Base-by-base conservation (phyloP, 2,113 vertebrate species). In the Hepsetus odoe region DNA sequence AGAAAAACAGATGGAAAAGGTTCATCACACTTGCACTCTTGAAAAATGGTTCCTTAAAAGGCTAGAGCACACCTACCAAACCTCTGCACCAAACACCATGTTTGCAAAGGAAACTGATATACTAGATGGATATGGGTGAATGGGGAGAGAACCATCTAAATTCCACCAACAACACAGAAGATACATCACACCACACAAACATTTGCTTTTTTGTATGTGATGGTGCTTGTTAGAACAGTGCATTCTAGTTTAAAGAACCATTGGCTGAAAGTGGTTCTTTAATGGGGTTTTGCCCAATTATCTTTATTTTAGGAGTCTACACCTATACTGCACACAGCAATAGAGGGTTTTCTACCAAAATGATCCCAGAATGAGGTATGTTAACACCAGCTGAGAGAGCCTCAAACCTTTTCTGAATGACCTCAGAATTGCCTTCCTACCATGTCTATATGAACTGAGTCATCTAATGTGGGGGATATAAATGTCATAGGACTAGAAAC, bases 381-480 rank as follows among this genome's bases (percentile, higher is more conserved):
- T 8, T 22, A 38, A 65, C 12, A 33, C 30, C 33, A 18, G 7
- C 53, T 46, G 26, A 59, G 30, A 55, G 59, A 58, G 64, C 11
- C 32, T 76, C 24, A 56, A 49, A 30, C 16, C 44, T 71, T 51
- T 49, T 22, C 53, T 1, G 49, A 44, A 4, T 61, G 76, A 69
- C 65, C 51, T 69, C 51, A 46, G 7, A 40, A 11, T 42, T 22
- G 35, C 55, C 26, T 38, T 32, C 42, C 7, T 20, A 77, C 53
- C 28, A 22, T 62, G 55, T 49, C 51, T 49, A 70, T 38, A 68
- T 59, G 10, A 65, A 74, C 12, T 62, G 76, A 80, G 68, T 78
- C 79, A 85, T 69, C 42, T 64, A 35, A 30, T 77, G 81, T 80
- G 59, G 69, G 22, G 62, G 38, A 74, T 74, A 72, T 30, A 56